Base-by-base conservation (phyloP, 2,888 invertebrate genomes). In the Acleris sparsana region DNA sequence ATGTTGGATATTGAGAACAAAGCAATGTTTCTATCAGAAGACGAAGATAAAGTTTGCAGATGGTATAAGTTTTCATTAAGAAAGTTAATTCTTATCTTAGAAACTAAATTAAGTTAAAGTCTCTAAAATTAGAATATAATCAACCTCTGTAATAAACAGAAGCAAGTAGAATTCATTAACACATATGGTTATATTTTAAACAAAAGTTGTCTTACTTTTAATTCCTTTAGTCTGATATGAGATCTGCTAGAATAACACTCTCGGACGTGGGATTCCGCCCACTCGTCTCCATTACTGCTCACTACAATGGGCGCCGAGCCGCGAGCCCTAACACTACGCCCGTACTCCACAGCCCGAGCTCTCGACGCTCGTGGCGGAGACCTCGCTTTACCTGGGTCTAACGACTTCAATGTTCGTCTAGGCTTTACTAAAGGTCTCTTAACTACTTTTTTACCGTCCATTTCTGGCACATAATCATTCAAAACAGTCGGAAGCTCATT, bases 401-500 rank as follows among this genome's bases (percentile, higher is more conserved):
- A 71, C 17, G 90, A 90, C 69, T 83, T 83, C 43, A 92, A 65
- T 20, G 92, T 92, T 69, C 77, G 83, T 68, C 84, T 85, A 25
- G 91, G 92, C 71, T 87, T 92, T 22, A 85, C 82, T 4, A 87
- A 82, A 71, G 76, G 76, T 7, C 81, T 82, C 53, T 74, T 77
- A 63, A 73, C 80, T 53, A 71, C 72, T 63, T 76, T 83, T 46
- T 79, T 80, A 58, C 63, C 58, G 44, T 56, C 63, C 18, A 72
- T 33, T 25, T 84, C 84, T 48, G 83, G 82, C 46, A 75, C 70
- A 74, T 84, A 91, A 70, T 89, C 88, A 72, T 86, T 81, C 62
- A 91, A 82, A 72, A 86, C 85, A 18, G 79, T 76, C 25, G 92
- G 92, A 68, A 92, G 83, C 69, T 92, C 88, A 78, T 75, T 84